These are phyloP conservation scores for Myotis vivesi DNA, from an alignment of 2,797 vertebrate genomes.

Conservation along the genomic window DNA sequence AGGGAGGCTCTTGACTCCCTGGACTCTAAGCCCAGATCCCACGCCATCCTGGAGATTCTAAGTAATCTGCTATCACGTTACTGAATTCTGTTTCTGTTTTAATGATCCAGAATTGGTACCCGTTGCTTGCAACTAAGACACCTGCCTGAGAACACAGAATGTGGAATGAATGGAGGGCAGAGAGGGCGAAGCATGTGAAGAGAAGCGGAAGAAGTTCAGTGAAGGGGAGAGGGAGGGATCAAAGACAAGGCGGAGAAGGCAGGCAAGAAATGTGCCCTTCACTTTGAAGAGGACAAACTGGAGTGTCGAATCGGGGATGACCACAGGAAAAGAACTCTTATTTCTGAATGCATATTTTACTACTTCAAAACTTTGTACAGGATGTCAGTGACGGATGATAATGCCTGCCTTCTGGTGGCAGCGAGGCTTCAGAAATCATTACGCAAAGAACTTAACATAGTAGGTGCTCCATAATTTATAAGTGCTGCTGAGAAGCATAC, in stretches of 20 bases:
- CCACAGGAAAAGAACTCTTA: background rate
- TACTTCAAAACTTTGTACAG: background rate
- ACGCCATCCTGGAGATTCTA: background rate
- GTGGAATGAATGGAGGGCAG: background rate
- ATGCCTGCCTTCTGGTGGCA: background rate
- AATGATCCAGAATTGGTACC: conserved; percentile 35
- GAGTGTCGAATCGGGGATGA: background rate
- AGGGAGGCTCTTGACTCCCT: background rate
- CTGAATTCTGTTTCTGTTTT: conserved; percentile 1
- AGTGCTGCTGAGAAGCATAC: background rate
- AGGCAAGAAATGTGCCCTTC: background rate
- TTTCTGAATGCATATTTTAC: background rate
- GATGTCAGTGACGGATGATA: background rate
- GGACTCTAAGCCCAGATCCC: background rate
- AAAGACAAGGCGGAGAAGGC: background rate
- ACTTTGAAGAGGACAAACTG: background rate
- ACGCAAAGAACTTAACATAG: background rate
- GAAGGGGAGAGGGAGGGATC: background rate
- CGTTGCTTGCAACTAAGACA: background rate
- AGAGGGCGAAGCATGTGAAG: background rate
- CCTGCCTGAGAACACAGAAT: background rate
- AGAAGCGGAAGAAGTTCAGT: background rate
- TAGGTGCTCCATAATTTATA: conserved; percentile 38
- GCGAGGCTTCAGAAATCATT: background rate
- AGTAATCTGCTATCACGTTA: background rate